phyloP scores from a whole-genome alignment of 2,113 vertebrate species.

The Macrotis lagotis region DNA sequence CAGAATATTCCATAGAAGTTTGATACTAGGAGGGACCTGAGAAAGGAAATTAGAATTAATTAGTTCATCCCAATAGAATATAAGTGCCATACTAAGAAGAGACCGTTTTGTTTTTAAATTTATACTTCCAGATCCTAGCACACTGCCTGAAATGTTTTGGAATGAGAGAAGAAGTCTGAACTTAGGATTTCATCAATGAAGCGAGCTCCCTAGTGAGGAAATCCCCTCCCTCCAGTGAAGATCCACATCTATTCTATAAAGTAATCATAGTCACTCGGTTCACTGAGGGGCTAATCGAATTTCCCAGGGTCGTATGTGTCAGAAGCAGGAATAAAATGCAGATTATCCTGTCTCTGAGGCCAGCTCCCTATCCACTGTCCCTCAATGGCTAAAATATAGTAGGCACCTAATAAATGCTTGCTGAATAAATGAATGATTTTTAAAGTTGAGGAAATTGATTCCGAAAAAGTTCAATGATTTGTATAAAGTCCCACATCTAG shows the following conservation, averaged over 20 bases:
- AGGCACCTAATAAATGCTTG: not conserved
- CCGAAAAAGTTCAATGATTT: not conserved
- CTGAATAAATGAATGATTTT: not conserved
- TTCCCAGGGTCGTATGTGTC: not conserved
- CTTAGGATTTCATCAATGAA: not conserved
- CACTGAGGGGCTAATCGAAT: not conserved
- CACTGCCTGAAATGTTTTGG: not conserved
- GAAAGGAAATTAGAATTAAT: not conserved
- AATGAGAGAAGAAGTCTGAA: not conserved
- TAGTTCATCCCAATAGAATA: not conserved
- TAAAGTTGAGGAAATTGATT: not conserved
- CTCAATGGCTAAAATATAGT: not conserved
- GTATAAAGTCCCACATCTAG: not conserved
- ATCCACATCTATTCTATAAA: not conserved
- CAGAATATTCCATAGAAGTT: not conserved
- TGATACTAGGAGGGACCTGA: not conserved
- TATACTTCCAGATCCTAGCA: not conserved
- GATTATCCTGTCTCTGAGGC: not conserved
- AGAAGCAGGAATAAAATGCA: not conserved
- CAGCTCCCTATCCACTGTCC: not conserved
- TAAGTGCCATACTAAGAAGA: not conserved
- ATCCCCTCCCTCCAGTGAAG: not conserved
- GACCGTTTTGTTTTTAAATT: not conserved
- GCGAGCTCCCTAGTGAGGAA: not conserved
- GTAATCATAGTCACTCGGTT: not conserved